Percentiles rank a stretch among this genome's conserved stretches.
These are phyloP conservation scores for Chelidonichthys spinosus DNA, from an alignment of 2,797 vertebrate species.

Conservation along the genomic window DNA sequence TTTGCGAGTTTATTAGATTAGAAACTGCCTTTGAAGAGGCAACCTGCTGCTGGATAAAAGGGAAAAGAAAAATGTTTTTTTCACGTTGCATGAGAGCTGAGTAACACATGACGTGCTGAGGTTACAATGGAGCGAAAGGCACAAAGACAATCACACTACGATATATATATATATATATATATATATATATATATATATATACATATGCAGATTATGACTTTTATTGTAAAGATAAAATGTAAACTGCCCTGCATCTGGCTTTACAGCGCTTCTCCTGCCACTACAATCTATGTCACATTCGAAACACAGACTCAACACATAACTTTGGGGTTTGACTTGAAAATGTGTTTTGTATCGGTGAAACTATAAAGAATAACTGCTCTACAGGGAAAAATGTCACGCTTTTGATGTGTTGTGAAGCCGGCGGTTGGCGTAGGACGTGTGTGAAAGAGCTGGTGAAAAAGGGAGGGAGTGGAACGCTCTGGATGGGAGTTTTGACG, in stretches of 20 bases:
- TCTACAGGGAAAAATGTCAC: slow-evolving; percentile 45
- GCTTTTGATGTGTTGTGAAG: slow-evolving; percentile 55
- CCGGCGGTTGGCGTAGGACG: slow-evolving; percentile 4
- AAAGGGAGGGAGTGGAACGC: slow-evolving; percentile 39
- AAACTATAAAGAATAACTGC: slow-evolving; percentile 36
- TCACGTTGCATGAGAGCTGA: not conserved
- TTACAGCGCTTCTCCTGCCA: slow-evolving; percentile 5
- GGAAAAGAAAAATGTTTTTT: not conserved
- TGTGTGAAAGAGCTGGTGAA: slow-evolving; percentile 15
- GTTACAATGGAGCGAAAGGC: not conserved
- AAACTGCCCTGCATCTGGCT: not conserved
- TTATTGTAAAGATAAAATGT: not conserved
- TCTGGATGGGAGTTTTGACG: slow-evolving; percentile 66
- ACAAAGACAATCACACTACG: not conserved
- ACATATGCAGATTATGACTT: not conserved
- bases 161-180: no score
- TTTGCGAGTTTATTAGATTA: not conserved
- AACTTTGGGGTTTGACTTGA: slow-evolving; percentile 27
- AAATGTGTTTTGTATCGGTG: slow-evolving; percentile 35
- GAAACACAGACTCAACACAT: slow-evolving; percentile 12
- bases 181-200: no score
- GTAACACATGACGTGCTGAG: not conserved
- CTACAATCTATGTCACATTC: slow-evolving; percentile 26
- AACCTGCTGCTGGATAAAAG: slow-evolving; percentile 1
- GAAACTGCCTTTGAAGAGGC: not conserved